phyloP scores from a whole-genome alignment of 1,140 invertebrate genomes.

The Danaus plexippus region DNA sequence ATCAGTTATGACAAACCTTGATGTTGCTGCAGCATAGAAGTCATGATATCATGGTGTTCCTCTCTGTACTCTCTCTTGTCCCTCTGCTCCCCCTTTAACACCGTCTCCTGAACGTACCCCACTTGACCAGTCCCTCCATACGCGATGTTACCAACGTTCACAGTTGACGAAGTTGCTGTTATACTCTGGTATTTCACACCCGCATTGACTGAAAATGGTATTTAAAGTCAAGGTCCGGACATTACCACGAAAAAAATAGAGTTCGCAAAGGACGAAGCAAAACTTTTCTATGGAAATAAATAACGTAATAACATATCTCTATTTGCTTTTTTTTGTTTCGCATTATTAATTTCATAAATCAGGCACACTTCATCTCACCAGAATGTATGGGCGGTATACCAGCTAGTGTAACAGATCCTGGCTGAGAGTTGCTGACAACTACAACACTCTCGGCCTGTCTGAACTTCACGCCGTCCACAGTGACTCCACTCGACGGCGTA shows the following conservation, averaged over 20 bases:
- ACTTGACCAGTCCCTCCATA: conserved; percentile 56
- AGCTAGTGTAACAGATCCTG: conserved; percentile 48
- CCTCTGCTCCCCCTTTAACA: conserved; percentile 46
- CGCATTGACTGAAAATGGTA: conserved; percentile 42
- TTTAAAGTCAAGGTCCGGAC: not conserved
- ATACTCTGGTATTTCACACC: conserved; percentile 68
- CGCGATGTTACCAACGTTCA: conserved; percentile 60
- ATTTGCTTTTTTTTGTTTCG: too few relatives aligned
- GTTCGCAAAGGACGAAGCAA: too few relatives aligned
- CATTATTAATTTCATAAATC: too few relatives aligned
- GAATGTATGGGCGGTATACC: conserved; percentile 52
- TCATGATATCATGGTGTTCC: conserved; percentile 66
- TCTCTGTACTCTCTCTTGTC: conserved; percentile 60
- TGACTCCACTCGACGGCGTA: conserved; percentile 40
- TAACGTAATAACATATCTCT: too few relatives aligned
- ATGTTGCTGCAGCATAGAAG: conserved; percentile 66
- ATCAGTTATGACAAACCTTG: conserved; percentile 32
- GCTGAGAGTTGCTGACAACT: conserved; percentile 58
- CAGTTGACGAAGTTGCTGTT: conserved; percentile 52
- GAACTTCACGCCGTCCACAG: conserved; percentile 68
- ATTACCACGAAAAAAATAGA: too few relatives aligned
- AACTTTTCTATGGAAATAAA: too few relatives aligned
- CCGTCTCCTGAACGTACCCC: conserved; percentile 49
- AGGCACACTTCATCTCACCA: conserved; percentile 25
- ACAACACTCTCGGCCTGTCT: conserved; percentile 63